These are phyloP conservation scores for Autographa pulchrina DNA, from an alignment of 2,888 invertebrate species.

Conservation along the genomic window DNA sequence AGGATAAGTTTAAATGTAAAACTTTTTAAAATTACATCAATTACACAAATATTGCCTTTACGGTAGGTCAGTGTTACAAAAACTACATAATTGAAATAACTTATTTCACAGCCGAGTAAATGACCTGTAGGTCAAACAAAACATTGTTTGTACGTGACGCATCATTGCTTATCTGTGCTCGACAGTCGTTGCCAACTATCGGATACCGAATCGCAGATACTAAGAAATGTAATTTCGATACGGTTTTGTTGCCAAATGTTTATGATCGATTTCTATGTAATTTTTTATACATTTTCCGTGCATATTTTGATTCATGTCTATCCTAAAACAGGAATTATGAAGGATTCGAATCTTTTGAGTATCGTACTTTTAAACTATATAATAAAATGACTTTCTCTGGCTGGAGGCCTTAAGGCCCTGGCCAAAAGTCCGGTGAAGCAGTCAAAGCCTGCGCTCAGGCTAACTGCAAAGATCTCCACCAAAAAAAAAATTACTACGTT, in stretches of 20 bases:
- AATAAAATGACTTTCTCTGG: too few relatives aligned
- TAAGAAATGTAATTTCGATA: not conserved
- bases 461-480: too few relatives aligned
- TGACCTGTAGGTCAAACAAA: conserved; percentile 1
- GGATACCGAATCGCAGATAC: not conserved
- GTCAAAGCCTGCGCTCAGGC: too few relatives aligned
- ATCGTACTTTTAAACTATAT: too few relatives aligned
- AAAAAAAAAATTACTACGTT: too few relatives aligned
- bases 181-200: not conserved
- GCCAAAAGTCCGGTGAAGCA: too few relatives aligned
- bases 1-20: too few relatives aligned
- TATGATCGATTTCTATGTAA: not conserved
- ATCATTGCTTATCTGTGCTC: not conserved
- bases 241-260: not conserved
- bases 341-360: too few relatives aligned
- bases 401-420: too few relatives aligned
- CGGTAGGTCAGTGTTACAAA: not conserved
- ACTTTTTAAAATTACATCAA: too few relatives aligned
- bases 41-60: not conserved
- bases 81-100: not conserved
- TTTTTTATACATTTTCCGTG: not conserved
- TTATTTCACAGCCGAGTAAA: not conserved
- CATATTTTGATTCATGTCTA: too few relatives aligned
- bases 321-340: too few relatives aligned
- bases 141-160: not conserved